Evolutionary conservation across 37 sponge, comb jelly and placozoan genomes (phyloP), one percentile per base, ranked within the genome.

Genomic region (Cliona cf. orientalis): DNA sequence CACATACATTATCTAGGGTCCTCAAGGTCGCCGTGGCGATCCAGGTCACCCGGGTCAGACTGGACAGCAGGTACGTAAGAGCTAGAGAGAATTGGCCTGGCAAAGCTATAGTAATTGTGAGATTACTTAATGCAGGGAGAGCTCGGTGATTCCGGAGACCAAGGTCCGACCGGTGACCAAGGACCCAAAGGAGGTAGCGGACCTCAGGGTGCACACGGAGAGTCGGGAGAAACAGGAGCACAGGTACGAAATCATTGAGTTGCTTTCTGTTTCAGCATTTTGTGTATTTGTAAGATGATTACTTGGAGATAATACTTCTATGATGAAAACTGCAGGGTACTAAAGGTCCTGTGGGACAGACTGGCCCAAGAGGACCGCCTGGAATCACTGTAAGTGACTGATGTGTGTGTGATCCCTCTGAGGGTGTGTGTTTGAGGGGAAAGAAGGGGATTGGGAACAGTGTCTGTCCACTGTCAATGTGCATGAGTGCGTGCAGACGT

Each of bases 331-430:
- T 25, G 11, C 39, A 87, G 88, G 88, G 88, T 58, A 34, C 46
- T 1, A 80, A 81, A 53, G 88, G 88, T 1, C 73, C 72, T 23
- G 61, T 58, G 22, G 88, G 88, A 57, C 88, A 72, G 29, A 25
- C 45, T 75, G 88, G 88, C 22, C 82, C 88, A 26, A n/a, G 71
- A 42, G 88, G 88, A 21, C 58, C 76, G 4, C 88, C 81, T 69
- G 88, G 87, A 12, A 71, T 77, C 35, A 71, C 66, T 22, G 87
- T 85, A 57, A 61, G 71, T 55, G 0, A 23, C 17, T 62, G 38
- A 68, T 36, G 44, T n/a, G n/a, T n/a, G n/a, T 69, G 88, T 80
- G 3, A 71, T 77, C 35, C 60, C 66, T 22, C 80, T 85, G 43
- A 61, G 71, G 35, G 0, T 26, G 25, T 62, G 38, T 37, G 11